phyloP scores from a whole-genome alignment of 2,113 vertebrate genomes.

The Vanacampus margaritifer region DNA sequence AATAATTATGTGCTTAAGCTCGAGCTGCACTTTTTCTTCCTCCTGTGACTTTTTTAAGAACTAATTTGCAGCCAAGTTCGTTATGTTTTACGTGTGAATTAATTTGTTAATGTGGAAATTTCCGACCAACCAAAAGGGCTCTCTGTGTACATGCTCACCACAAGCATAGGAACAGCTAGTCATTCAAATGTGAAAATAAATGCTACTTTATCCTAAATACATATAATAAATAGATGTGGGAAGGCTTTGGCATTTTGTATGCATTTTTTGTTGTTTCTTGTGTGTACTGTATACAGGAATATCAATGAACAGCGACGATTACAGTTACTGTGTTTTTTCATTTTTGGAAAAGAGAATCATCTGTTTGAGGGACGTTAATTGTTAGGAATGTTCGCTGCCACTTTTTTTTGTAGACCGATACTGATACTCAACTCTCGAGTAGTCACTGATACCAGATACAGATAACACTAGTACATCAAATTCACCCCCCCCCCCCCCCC shows the following conservation, averaged over 20 bases:
- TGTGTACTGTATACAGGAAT: too few species aligned
- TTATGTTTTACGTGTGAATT: conserved; percentile 9
- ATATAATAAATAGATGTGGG: too few species aligned
- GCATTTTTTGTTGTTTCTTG: too few species aligned
- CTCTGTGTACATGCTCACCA: neutral
- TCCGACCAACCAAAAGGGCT: conserved; percentile 10
- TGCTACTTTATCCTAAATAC: too few species aligned
- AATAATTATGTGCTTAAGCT: conserved; percentile 56
- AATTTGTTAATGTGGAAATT: conserved; percentile 7
- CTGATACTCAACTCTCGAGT: too few species aligned
- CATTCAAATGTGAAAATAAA: neutral
- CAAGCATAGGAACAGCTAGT: neutral
- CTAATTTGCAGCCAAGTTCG: conserved; percentile 15
- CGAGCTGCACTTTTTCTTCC: conserved; percentile 22
- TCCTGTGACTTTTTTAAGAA: conserved; percentile 13
- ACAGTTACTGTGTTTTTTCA: neutral
- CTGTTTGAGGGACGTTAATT: neutral
- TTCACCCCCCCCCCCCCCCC: too few species aligned
- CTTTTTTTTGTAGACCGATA: neutral
- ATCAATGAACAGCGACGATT: too few species aligned
- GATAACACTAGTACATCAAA: too few species aligned
- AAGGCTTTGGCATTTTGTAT: too few species aligned
- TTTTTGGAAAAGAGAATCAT: neutral
- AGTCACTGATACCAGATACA: too few species aligned
- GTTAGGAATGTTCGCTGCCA: too few species aligned